Evolutionary conservation across 2,113 vertebrate genomes (phyloP), one percentile per base, ranked within the genome.

Genomic region (Indicator indicator): DNA sequence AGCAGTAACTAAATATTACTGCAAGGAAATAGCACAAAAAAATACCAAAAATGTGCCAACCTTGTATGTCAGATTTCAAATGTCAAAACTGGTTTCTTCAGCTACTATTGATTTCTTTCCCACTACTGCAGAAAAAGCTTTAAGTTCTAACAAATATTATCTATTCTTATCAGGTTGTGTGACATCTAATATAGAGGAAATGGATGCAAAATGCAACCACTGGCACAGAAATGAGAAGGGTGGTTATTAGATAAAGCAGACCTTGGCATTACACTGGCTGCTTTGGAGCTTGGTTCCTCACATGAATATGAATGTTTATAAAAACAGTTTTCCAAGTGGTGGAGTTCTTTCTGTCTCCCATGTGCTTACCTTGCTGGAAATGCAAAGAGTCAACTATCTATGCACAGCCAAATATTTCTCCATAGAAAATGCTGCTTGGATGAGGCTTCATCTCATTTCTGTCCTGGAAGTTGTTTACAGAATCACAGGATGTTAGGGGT

Each of bases 1-100:
- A 76, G 11, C 15, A 76, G 64, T 58, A 81, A 50, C 55, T 78
- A 82, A 78, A 86, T 78, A 94, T 46, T 71, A 42, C 58, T 70
- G n/a, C 19, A 87, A 88, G 80, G 46, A 60, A 88, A 82, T 3
- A 38, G 11, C n/a, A 92, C 92, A 88, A 86, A 2, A 86, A 80
- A 54, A 27, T 18, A 64, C 1, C 42, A 63, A 90, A 87, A 94
- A 80, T 59, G 89, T 19, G 21, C 52, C 72, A 79, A 1, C 32
- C 15, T 52, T 36, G 26, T 52, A 16, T 73, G 46, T 87, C 84
- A 83, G 46, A 73, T 89, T 86, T 81, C 69, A 90, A 83, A 88
- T 83, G 46, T 86, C 86, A 89, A 63, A 85, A 42, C 30, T 70
- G 32, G 85, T 88, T 93, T 73, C 9, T 93, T 77, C 33, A 93